Conservation (phyloP, 2,888 invertebrate genomes). For the Cosmorhoe ocellata region DNA sequence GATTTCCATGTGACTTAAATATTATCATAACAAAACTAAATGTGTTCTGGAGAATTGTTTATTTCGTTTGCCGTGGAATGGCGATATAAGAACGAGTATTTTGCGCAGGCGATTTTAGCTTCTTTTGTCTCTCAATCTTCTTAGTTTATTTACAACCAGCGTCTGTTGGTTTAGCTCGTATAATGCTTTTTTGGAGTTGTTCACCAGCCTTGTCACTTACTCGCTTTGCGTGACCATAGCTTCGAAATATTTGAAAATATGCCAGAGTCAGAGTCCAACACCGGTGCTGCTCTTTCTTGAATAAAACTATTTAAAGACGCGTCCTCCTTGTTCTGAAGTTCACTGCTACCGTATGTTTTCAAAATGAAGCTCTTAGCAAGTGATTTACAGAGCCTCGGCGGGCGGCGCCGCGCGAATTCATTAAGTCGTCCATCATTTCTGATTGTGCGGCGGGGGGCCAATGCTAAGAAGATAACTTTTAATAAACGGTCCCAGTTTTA, state of each 20-base stretch:
- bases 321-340: background rate
- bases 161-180: too few species aligned
- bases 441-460: conserved; percentile 24
- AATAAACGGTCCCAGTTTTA: conserved; percentile 16
- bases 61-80: background rate
- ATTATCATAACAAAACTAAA: background rate
- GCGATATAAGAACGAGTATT: background rate
- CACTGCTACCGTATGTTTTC: conserved; percentile 27
- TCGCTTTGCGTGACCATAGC: too few species aligned
- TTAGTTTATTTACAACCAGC: too few species aligned
- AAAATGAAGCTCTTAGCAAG: conserved; percentile 35
- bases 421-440: conserved; percentile 56
- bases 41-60: conserved; percentile 2
- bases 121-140: too few species aligned
- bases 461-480: conserved; percentile 13
- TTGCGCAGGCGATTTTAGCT: too few species aligned
- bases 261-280: too few species aligned
- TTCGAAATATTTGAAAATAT: too few species aligned
- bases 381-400: conserved; percentile 46
- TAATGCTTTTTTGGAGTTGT: too few species aligned
- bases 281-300: too few species aligned
- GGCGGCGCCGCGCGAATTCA: conserved; percentile 46
- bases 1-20: background rate
- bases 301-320: too few species aligned
- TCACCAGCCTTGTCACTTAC: too few species aligned